phyloP scores from a whole-genome alignment of 1,140 invertebrate genomes.

The Holcopasites calliopsidis region DNA sequence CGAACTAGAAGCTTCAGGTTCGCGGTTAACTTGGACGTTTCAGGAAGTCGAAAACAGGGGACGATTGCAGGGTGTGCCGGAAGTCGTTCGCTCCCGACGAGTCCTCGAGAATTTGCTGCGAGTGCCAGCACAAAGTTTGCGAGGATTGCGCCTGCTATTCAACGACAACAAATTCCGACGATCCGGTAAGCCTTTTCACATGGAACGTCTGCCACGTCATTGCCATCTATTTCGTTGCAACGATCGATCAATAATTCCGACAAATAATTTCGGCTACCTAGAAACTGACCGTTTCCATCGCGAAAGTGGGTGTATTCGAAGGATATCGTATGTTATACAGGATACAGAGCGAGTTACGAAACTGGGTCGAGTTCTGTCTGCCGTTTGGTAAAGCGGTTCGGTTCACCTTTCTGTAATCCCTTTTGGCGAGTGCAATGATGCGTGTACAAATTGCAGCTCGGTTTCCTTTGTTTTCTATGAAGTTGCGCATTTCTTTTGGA shows the following conservation, averaged over 20 bases:
- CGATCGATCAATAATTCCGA: background rate
- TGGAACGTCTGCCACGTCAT: background rate
- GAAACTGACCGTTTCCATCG: background rate
- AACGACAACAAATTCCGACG: slow-evolving; percentile 88
- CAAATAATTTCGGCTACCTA: slow-evolving; percentile 1
- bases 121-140: slow-evolving; percentile 93
- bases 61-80: slow-evolving; percentile 91
- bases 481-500: no score
- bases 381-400: background rate
- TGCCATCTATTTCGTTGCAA: no score
- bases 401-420: background rate
- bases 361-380: background rate
- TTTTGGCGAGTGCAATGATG: background rate
- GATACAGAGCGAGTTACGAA: background rate
- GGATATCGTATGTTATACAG: background rate
- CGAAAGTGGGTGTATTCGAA: background rate
- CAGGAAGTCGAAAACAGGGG: slow-evolving; percentile 83
- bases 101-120: slow-evolving; percentile 90
- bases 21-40: slow-evolving; percentile 37
- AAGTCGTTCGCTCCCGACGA: slow-evolving; percentile 93
- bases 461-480: no score
- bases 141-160: slow-evolving; percentile 95
- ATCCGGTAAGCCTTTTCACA: slow-evolving; percentile 83
- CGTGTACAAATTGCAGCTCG: no score
- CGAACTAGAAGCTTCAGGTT: background rate